Evolutionary conservation across 2,888 invertebrate genomes (phyloP), one percentile per base, ranked within the genome.

Genomic region (Andrena fulva): DNA sequence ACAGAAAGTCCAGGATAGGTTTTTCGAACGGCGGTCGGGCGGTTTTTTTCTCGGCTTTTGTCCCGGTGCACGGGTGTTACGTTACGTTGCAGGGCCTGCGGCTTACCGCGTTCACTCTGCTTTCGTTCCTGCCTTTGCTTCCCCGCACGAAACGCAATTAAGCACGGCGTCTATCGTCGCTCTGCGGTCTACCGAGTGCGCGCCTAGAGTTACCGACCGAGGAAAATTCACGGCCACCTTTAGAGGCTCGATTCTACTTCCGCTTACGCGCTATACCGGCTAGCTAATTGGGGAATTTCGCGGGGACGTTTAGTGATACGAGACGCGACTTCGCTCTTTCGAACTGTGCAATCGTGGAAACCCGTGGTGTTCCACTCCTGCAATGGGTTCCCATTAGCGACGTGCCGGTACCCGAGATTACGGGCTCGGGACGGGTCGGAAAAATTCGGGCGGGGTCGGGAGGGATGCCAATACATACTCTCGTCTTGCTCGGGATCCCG

Each of bases 71-170:
- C 56, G 48, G 56, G 63, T 80, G 60, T 77, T 72, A 48, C 54
- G 67, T 80, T 80, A 77, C 70, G 24, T 56, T 4, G 56, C 56
- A 66, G 56, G 31, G 71, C 52, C 74, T 81, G 79, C 68, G 84
- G 84, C 76, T 84, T 50, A 85, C 81, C 85, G 64, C 76, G 68
- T 64, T 81, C 67, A 71, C 78, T 79, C 73, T 54, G 77, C 80
- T 82, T 79, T 84, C 77, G 42, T 71, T 69, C 70, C 64, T 67
- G 62, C 24, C 42, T 59, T n/a, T 56, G 54, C 33, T n/a, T 59
- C 42, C 48, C 59, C 35, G 79, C 71, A 75, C 74, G 77, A 79
- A 82, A 85, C 84, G 82, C 85, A 85, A 85, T 85, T 85, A 85
- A 77, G 79, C 79, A 71, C 67, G 31, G 77, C 62, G 74, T 66